A percentile compares a stretch with the other conserved stretches of the same genome.
phyloP scores from a whole-genome alignment of 2,797 vertebrate genomes.

The Arctocebus calabarensis region DNA sequence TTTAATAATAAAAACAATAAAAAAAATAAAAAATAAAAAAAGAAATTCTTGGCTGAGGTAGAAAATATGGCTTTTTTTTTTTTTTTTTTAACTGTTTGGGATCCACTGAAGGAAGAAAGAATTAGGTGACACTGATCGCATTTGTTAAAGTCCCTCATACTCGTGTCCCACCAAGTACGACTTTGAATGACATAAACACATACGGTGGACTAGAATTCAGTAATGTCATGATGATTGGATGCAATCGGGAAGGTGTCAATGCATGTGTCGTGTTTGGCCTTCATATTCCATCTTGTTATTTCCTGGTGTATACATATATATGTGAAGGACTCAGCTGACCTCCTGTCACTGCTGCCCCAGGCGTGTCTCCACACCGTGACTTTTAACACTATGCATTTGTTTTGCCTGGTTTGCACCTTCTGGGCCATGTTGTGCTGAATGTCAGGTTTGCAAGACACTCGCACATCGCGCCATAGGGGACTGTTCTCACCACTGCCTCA shows the following conservation, averaged over 20 bases:
- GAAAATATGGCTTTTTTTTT: background rate
- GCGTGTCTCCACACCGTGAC: background rate
- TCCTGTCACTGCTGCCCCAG: accelerated
- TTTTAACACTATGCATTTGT: background rate
- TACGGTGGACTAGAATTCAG: background rate
- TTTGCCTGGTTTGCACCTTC: background rate
- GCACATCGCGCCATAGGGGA: too few species aligned
- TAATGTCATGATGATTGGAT: background rate
- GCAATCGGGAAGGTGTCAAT: background rate
- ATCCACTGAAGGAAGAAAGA: too few species aligned
- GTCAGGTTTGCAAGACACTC: background rate
- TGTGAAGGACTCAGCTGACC: background rate
- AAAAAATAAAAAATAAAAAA: too few species aligned
- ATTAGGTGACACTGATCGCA: too few species aligned
- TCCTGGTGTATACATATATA: background rate
- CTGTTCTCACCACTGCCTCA: background rate
- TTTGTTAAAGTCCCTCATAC: too few species aligned
- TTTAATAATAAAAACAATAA: too few species aligned
- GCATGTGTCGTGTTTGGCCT: background rate
- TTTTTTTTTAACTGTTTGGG: too few species aligned
- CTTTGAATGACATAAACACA: background rate
- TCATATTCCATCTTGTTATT: background rate
- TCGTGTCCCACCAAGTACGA: background rate
- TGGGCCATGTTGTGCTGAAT: background rate
- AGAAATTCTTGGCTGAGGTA: background rate